phyloP scores from a whole-genome alignment of 2,888 invertebrate species.

The Falcaria lacertinaria region DNA sequence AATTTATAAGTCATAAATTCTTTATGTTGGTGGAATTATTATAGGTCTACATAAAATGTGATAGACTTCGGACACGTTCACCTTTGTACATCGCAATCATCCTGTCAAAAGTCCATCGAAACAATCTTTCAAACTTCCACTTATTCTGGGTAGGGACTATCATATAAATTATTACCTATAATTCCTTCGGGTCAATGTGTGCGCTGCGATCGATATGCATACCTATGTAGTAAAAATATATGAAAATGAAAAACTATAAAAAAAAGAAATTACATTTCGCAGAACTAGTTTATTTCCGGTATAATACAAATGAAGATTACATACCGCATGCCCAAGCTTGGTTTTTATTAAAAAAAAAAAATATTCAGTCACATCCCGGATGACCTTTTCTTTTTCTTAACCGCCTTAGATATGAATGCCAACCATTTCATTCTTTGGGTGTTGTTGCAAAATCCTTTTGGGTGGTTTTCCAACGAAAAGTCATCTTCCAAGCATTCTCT shows the following conservation, averaged over 20 bases:
- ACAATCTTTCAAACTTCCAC: neutral
- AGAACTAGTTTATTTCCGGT: no score
- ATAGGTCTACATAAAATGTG: neutral
- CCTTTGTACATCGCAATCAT: neutral
- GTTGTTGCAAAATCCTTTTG: neutral
- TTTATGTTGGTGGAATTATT: no score
- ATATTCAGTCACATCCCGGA: neutral
- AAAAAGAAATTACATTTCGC: no score
- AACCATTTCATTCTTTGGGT: neutral
- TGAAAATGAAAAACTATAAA: no score
- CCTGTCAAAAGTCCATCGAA: neutral
- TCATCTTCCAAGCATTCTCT: neutral
- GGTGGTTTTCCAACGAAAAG: neutral
- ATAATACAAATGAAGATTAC: no score
- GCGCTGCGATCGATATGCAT: neutral
- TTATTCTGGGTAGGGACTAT: neutral
- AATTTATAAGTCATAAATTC: no score
- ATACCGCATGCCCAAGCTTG: neutral
- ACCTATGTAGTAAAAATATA: no score
- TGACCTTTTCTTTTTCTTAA: neutral
- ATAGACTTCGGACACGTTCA: neutral
- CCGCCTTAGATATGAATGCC: neutral
- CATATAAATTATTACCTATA: neutral
- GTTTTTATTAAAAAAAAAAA: neutral
- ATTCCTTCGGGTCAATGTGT: neutral